These are phyloP conservation scores for Montipora foliosa DNA, from an alignment of 64 coral and sea anemone genomes.

Conservation along the genomic window DNA sequence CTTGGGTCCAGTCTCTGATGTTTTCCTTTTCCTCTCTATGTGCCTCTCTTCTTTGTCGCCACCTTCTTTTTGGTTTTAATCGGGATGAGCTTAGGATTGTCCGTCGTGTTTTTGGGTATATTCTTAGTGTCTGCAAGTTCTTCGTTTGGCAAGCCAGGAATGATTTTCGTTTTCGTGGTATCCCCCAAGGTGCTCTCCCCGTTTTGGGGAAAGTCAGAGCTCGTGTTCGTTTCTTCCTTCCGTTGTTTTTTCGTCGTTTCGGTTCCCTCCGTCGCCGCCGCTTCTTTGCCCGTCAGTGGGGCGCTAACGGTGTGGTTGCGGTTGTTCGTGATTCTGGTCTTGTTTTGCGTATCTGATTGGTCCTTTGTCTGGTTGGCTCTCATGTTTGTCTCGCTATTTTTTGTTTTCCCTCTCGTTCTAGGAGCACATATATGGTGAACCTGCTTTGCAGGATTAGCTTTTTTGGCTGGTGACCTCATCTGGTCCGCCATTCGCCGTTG, in stretches of 20 bases:
- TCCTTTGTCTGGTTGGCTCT: not conserved
- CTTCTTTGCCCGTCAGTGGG: not conserved
- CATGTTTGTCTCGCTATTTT: too few species aligned
- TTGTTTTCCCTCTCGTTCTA: too few species aligned
- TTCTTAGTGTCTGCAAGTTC: not conserved
- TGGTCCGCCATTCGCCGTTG: too few species aligned
- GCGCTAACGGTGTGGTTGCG: not conserved
- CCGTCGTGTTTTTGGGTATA: not conserved
- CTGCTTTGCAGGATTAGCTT: too few species aligned
- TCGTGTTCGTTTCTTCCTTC: not conserved
- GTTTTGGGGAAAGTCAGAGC: not conserved
- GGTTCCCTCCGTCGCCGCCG: not conserved
- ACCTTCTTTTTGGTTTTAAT: not conserved
- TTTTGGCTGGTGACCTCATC: too few species aligned
- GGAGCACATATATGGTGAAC: too few species aligned
- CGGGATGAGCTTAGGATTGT: not conserved
- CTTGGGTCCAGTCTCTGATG: not conserved
- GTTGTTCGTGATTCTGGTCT: not conserved
- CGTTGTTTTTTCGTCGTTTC: not conserved
- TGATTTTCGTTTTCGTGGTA: not conserved
- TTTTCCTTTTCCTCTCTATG: not conserved
- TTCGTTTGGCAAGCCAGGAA: not conserved
- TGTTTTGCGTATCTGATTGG: not conserved
- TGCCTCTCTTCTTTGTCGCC: not conserved
- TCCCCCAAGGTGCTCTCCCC: not conserved